Evolutionary conservation across 2,113 vertebrate species (phyloP), one percentile per base, ranked within the genome.

Genomic region (Paramormyrops kingsleyae): DNA sequence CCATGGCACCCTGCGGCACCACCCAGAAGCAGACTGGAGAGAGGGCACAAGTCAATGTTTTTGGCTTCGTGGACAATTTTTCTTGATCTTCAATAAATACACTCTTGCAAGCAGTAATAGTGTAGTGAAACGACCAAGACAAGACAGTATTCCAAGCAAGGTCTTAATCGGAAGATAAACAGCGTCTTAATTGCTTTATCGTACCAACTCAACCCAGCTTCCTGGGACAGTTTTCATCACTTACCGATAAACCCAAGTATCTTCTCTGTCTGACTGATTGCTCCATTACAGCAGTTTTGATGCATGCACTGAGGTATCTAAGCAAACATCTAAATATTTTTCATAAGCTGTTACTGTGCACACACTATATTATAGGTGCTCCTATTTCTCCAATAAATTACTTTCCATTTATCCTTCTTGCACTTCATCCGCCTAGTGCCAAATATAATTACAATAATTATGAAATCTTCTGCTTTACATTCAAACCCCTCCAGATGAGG

Each of bases 1-100:
- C 95, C 95, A 95, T 95, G 91, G 92, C 90, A 62, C 86, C 56
- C 56, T 44, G 31, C 70, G 35, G 52, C 89, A 44, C 70, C 86
- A 80, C 70, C 80, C 66, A 90, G 89, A 89, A 92, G 91, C 92
- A 90, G 7, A 87, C 94, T 95, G 88, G 27, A 88, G 87, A 88
- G 70, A 87, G 84, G 42, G 62, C 3, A 91, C 53, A 46, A 42
- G 87, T 88, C 6, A 90, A 70, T 50, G 19, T 27, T n/a, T 24
- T 84, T 80, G 74, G 2, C 35, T 42, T 42, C 35, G 15, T 80
- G 31, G 13, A 19, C 74, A 80, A 7, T 42, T 80, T 80, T 42
- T 80, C 74, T 80, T 80, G 74, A 42, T 53, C 6, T 47, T 21
- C 31, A 49, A 46, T 53, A 74, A 80, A 83, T 2, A 19, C 42